Conservation (phyloP, 2,888 invertebrate genomes). For the Drosophila percnosoma region DNA sequence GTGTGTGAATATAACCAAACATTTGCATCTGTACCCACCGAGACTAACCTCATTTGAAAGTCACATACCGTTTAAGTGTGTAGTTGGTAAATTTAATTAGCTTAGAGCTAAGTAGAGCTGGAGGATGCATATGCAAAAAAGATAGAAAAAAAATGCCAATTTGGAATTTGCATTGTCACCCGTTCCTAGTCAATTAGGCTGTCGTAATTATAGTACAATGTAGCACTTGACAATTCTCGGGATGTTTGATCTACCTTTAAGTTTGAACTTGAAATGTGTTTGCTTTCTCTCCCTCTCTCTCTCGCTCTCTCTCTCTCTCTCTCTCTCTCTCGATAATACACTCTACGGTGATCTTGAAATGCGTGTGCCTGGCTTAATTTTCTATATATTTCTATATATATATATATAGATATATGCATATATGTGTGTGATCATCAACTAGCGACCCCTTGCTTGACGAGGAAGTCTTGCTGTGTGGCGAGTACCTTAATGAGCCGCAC, state of each 20-base stretch:
- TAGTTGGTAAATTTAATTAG: constrained; percentile 63
- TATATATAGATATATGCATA: neutral
- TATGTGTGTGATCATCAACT: constrained; percentile 11
- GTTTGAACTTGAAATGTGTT: constrained; percentile 60
- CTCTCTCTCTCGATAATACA: neutral
- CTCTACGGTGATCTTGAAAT: constrained; percentile 50
- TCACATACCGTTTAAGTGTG: neutral
- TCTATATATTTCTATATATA: neutral
- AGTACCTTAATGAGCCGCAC: constrained; percentile 60
- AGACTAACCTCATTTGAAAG: neutral
- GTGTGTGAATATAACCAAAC: constrained; percentile 3
- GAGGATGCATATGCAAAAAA: constrained; percentile 35
- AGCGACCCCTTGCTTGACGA: constrained; percentile 52
- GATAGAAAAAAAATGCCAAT: constrained; percentile 35
- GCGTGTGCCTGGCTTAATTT: constrained; percentile 27
- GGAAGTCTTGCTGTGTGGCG: constrained; percentile 74
- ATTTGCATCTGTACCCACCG: neutral
- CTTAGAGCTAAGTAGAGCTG: constrained; percentile 37
- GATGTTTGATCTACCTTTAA: constrained; percentile 39
- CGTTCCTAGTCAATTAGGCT: constrained; percentile 67
- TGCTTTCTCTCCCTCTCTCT: neutral
- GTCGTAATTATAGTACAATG: constrained; percentile 70
- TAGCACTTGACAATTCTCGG: constrained; percentile 11
- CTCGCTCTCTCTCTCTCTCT: neutral
- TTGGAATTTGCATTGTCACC: constrained; percentile 66